These are phyloP conservation scores for Pandemis heparana DNA, from an alignment of 2,888 invertebrate genomes.

Conservation along the genomic window DNA sequence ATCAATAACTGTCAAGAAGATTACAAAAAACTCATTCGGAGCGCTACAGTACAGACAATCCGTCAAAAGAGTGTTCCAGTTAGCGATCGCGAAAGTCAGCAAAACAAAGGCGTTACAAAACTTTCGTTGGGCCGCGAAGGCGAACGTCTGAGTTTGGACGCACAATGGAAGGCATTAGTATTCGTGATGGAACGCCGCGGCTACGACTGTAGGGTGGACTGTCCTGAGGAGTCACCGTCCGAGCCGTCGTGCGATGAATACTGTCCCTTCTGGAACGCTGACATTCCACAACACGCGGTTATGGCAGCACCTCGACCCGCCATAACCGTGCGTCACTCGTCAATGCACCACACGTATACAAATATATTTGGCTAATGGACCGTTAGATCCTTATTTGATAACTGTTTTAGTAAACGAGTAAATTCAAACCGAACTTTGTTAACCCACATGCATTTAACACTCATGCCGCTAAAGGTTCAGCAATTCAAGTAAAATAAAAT, in stretches of 20 bases:
- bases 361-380: constrained; percentile 66
- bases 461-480: neutral
- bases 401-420: constrained; percentile 12
- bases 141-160: constrained; percentile 63
- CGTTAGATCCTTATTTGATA: constrained; percentile 69
- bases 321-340: constrained; percentile 71
- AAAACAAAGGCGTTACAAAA: constrained; percentile 79
- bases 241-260: constrained; percentile 77
- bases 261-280: constrained; percentile 62
- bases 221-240: constrained; percentile 81
- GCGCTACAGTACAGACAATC: constrained; percentile 52
- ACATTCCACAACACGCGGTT: constrained; percentile 62
- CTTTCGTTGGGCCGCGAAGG: constrained; percentile 70
- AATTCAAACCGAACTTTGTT: constrained; percentile 48
- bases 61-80: constrained; percentile 70
- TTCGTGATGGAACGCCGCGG: constrained; percentile 64
- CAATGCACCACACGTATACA: constrained; percentile 73
- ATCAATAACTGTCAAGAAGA: constrained; percentile 51
- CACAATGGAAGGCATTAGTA: constrained; percentile 78
- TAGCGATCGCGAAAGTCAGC: constrained; percentile 74
- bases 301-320: constrained; percentile 65
- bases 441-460: constrained; percentile 3
- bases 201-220: constrained; percentile 73
- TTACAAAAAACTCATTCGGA: constrained; percentile 53
- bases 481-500: neutral